Percentiles rank a stretch among this genome's conserved stretches.
phyloP scores from a whole-genome alignment of 2,113 vertebrate genomes.

The Cavia porcellus region DNA sequence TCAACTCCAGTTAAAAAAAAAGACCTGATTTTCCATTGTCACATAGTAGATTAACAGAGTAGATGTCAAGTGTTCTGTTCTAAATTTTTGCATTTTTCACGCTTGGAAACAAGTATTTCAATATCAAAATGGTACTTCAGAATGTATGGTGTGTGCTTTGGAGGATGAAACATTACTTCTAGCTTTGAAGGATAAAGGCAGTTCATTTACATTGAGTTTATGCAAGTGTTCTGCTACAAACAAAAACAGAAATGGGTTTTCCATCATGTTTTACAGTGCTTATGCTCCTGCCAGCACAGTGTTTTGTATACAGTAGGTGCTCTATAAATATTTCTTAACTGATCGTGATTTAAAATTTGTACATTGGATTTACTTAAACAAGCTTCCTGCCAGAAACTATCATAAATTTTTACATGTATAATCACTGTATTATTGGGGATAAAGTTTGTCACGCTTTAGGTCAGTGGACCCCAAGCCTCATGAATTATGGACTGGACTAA shows the following conservation, averaged over 20 bases:
- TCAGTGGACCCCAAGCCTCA: too few species aligned
- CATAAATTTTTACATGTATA: conserved; percentile 17
- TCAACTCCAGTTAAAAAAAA: neutral
- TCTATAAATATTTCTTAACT: conserved; percentile 41
- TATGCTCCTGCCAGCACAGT: neutral
- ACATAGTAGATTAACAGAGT: neutral
- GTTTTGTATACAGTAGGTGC: neutral
- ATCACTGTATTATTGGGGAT: neutral
- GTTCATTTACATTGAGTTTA: neutral
- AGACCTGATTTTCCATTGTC: neutral
- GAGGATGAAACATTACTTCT: neutral
- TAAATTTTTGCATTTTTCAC: neutral
- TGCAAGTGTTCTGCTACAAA: neutral
- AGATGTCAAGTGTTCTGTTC: neutral
- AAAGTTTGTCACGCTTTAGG: neutral
- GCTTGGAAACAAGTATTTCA: neutral
- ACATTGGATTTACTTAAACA: conserved; percentile 2
- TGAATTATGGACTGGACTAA: too few species aligned
- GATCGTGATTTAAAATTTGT: conserved; percentile 42
- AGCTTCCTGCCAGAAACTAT: neutral
- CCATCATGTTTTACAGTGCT: neutral
- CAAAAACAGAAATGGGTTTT: neutral
- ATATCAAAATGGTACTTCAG: neutral
- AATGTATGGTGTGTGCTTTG: neutral
- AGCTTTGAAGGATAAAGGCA: neutral